These are phyloP conservation scores for Stramonita haemastoma DNA, from an alignment of 2,888 invertebrate genomes.

Conservation along the genomic window DNA sequence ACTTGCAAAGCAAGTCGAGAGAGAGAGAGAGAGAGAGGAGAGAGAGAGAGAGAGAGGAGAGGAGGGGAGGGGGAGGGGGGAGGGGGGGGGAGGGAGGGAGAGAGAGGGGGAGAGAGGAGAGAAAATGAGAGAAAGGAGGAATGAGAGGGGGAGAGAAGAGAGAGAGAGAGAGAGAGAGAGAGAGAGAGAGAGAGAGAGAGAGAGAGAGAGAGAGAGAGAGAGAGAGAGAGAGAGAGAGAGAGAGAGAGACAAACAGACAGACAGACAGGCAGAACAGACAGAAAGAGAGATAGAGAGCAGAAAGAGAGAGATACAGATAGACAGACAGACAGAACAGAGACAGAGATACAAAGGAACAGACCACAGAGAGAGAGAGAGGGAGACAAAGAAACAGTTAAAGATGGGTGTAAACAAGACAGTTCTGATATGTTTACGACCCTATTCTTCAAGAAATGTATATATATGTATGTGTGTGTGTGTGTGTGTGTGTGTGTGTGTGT, in stretches of 20 bases:
- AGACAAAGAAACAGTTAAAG: background rate
- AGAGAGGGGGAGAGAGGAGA: conserved; percentile 24
- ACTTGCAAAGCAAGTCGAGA: background rate
- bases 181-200: conserved; percentile 32
- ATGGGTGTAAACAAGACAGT: background rate
- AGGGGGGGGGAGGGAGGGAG: conserved; percentile 8
- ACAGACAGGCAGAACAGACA: too few relatives aligned
- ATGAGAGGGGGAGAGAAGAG: conserved; percentile 7
- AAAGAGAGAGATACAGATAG: conserved; percentile 13
- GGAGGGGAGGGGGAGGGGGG: background rate
- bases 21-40: background rate
- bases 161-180: background rate
- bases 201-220: conserved; percentile 28
- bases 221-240: conserved; percentile 20
- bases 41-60: conserved; percentile 23
- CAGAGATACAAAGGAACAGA: background rate
- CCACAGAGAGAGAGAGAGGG: background rate
- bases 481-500: too few relatives aligned
- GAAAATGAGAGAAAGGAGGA: background rate
- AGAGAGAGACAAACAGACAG: conserved; percentile 32
- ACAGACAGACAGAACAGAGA: too few relatives aligned
- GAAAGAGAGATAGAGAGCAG: background rate
- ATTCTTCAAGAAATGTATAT: too few relatives aligned
- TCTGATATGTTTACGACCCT: too few relatives aligned
- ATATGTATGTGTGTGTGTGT: too few relatives aligned